phyloP scores from a whole-genome alignment of 2,888 invertebrate genomes.

The Caenorhabditis sulstoni region DNA sequence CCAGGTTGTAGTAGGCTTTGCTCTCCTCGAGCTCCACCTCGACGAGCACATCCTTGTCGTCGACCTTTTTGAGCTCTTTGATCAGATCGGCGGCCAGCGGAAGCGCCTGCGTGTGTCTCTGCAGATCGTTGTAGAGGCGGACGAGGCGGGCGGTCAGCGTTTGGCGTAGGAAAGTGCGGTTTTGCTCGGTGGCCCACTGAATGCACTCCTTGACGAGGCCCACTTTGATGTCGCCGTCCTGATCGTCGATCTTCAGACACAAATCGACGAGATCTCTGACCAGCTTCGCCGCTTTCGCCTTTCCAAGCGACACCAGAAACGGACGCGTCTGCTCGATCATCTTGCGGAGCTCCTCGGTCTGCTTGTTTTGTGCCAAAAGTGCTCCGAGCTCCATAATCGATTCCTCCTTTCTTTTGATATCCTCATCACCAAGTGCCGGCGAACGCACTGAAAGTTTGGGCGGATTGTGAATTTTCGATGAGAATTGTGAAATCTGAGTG shows the following conservation, averaged over 20 bases:
- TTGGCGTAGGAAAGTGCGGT: slow-evolving; percentile 95
- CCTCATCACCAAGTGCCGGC: slow-evolving; percentile 86
- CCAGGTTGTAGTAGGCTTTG: slow-evolving; percentile 97
- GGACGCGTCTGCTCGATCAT: slow-evolving; percentile 86
- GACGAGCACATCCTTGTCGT: slow-evolving; percentile 97
- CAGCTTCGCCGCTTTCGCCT: slow-evolving; percentile 98
- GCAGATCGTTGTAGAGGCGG: slow-evolving; percentile 87
- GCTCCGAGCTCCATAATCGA: slow-evolving; percentile 94
- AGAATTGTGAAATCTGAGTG: slow-evolving; percentile 1
- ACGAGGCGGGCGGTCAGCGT: slow-evolving; percentile 95
- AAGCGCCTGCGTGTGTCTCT: slow-evolving; percentile 79
- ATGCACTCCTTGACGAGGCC: slow-evolving; percentile 90
- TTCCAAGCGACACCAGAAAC: slow-evolving; percentile 94
- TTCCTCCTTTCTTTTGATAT: slow-evolving; percentile 92
- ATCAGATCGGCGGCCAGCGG: slow-evolving; percentile 85
- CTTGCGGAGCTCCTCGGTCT: slow-evolving; percentile 70
- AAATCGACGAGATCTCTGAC: slow-evolving; percentile 96
- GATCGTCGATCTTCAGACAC: slow-evolving; percentile 96
- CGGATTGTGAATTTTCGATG: too few species aligned
- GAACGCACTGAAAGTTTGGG: slow-evolving; percentile 66
- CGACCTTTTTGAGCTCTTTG: slow-evolving; percentile 96
- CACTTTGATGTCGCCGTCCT: slow-evolving; percentile 86
- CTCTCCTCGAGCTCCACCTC: slow-evolving; percentile 98
- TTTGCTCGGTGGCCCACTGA: slow-evolving; percentile 98
- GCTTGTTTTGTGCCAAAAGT: slow-evolving; percentile 89